These are phyloP conservation scores for Poicephalus gulielmi DNA, from an alignment of 2,113 vertebrate genomes.

Conservation along the genomic window DNA sequence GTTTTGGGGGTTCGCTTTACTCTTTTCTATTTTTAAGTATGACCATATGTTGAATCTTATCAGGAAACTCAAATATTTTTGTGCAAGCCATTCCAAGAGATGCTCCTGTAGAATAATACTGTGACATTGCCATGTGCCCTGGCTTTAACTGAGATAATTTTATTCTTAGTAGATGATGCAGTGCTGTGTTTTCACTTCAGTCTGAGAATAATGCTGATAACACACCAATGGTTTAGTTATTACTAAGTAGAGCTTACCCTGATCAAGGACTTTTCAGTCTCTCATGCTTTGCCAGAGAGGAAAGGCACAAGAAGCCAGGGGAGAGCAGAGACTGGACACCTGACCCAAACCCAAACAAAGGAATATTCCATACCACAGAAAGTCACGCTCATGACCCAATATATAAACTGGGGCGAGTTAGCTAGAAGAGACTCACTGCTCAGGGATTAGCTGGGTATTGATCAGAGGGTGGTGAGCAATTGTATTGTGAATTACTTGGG, in stretches of 20 bases:
- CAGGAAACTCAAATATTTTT: neutral
- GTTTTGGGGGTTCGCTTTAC: neutral
- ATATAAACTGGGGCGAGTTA: neutral
- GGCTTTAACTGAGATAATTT: neutral
- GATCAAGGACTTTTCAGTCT: neutral
- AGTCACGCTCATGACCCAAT: neutral
- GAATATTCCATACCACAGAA: neutral
- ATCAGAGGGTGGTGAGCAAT: neutral
- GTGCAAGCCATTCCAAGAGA: neutral
- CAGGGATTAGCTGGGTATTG: neutral
- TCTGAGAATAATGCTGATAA: neutral
- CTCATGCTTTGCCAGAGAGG: neutral
- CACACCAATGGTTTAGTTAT: neutral
- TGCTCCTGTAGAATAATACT: neutral
- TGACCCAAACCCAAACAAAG: neutral
- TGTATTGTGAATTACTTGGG: neutral
- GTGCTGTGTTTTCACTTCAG: neutral
- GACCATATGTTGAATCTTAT: neutral
- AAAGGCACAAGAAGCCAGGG: neutral
- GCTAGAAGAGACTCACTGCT: neutral
- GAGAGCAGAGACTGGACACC: neutral
- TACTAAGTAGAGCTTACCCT: neutral
- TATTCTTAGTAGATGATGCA: neutral
- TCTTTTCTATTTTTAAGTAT: neutral
- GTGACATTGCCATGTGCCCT: neutral